Evolutionary conservation across 2,888 invertebrate genomes (phyloP).

Genomic region (Drosophila helvetica): DNA sequence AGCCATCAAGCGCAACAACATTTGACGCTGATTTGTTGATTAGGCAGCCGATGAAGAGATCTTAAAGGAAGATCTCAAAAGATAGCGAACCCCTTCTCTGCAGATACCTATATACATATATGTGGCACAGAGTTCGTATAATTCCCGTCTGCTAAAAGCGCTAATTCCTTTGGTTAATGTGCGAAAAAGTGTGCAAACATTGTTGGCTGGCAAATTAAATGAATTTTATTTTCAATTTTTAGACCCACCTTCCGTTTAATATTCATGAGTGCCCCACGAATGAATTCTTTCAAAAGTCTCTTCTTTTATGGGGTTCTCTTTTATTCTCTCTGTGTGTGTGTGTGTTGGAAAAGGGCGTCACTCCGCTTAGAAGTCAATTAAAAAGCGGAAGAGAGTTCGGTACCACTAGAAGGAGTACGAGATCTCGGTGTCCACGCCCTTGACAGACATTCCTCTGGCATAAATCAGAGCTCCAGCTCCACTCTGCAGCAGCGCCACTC

Average conservation of each 20-base stretch:
- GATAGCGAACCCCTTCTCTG: constrained; percentile 44
- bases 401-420: constrained; percentile 6
- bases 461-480: constrained; percentile 71
- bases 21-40: constrained; percentile 50
- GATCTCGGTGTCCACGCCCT: constrained; percentile 64
- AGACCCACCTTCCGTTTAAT: constrained; percentile 54
- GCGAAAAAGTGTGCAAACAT: constrained; percentile 62
- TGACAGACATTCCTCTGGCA: constrained; percentile 74
- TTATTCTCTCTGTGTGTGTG: constrained; percentile 8
- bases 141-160: constrained; percentile 47
- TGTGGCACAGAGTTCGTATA: constrained; percentile 4
- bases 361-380: constrained; percentile 67
- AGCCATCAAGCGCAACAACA: constrained; percentile 44
- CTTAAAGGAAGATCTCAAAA: constrained; percentile 45
- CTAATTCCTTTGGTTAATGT: constrained; percentile 63
- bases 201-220: constrained; percentile 46
- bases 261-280: constrained; percentile 59
- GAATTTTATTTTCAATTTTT: constrained; percentile 59
- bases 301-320: constrained; percentile 9
- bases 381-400: constrained; percentile 65
- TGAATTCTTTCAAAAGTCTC: neutral
- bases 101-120: neutral
- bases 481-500: constrained; percentile 32
- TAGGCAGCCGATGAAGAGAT: constrained; percentile 26
- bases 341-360: constrained; percentile 44